Base-by-base conservation (phyloP, 1,140 invertebrate genomes). In the Chironomus tepperi region DNA sequence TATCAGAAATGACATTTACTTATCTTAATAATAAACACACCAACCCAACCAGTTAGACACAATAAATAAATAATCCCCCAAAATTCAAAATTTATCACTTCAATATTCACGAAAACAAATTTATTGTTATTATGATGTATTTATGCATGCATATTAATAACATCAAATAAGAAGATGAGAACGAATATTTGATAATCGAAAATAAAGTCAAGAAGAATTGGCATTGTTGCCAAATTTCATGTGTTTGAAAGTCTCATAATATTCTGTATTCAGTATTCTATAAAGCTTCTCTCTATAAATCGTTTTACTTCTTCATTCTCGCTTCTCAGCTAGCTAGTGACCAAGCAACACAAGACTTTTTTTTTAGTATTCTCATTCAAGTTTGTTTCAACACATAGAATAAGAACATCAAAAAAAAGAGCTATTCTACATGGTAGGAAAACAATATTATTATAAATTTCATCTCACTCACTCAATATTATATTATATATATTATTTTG, bases 261-360 rank as follows among this genome's bases (percentile, higher is more conserved):
- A 57, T 57, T 57, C 47, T 57, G 9, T 57, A 57, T 57, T 57
- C 47, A 47, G n/a, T 57, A 57, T 57, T 57, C 47, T 57, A 57
- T 57, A 57, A 34, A 34, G 24, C 24, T 34, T 34, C 24, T 34
- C 24, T 34, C 24, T 34, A 34, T 34, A 34, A 34, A 34, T 34
- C 24, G 24, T 34, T 34, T 34, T 34, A 5, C 24, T 34, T 34
- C 24, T 34, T 34, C 24, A 34, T 34, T 34, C 24, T 34, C 24
- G 24, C 24, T 34, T 34, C 24, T 34, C 24, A 2, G 24, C 5
- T 34, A 34, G 24, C 24, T 34, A 34, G 24, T 5, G 24, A 34
- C 24, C 24, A 34, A 34, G 24, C 24, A 34, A 34, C 24, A 34
- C 24, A 34, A 34, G 24, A 34, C 24, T 34, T 34, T 34, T 34